Percentiles rank a stretch among this genome's conserved stretches.
These are phyloP conservation scores for Diuraphis noxia DNA, from an alignment of 1,140 invertebrate species.

Conservation along the genomic window DNA sequence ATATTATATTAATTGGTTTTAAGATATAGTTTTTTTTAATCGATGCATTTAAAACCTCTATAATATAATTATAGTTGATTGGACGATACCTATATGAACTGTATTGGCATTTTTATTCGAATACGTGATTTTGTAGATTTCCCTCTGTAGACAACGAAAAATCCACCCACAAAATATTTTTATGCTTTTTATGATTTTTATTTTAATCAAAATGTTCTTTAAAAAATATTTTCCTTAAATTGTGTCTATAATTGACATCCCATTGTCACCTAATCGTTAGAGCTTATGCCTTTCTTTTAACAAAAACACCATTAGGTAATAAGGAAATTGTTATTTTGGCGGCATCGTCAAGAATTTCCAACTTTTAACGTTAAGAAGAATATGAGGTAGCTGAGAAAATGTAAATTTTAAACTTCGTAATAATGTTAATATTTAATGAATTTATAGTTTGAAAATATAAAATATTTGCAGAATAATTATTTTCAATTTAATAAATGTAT, in stretches of 20 bases:
- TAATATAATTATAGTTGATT: too few relatives aligned
- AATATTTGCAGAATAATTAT: not conserved
- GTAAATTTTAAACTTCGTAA: not conserved
- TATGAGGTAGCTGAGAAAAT: not conserved
- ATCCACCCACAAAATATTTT: not conserved
- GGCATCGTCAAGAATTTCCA: not conserved
- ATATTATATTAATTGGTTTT: too few relatives aligned
- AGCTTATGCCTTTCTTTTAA: not conserved
- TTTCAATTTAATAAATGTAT: constrained; percentile 5
- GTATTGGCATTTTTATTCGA: too few relatives aligned
- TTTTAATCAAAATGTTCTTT: not conserved
- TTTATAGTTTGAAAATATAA: constrained; percentile 2
- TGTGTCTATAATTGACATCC: not conserved
- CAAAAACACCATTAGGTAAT: not conserved
- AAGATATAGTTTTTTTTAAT: too few relatives aligned
- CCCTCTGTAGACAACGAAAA: too few relatives aligned
- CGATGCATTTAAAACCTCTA: too few relatives aligned
- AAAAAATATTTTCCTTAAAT: not conserved
- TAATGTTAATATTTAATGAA: not conserved
- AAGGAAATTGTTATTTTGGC: not conserved
- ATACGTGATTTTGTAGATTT: too few relatives aligned
- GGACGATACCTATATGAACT: too few relatives aligned
- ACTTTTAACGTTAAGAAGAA: not conserved
- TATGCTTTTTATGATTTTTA: not conserved
- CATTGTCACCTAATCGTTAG: not conserved